Evolutionary conservation across 2,113 vertebrate species (phyloP), one percentile per base, ranked within the genome.

Genomic region (Microcebus lehilahytsara): DNA sequence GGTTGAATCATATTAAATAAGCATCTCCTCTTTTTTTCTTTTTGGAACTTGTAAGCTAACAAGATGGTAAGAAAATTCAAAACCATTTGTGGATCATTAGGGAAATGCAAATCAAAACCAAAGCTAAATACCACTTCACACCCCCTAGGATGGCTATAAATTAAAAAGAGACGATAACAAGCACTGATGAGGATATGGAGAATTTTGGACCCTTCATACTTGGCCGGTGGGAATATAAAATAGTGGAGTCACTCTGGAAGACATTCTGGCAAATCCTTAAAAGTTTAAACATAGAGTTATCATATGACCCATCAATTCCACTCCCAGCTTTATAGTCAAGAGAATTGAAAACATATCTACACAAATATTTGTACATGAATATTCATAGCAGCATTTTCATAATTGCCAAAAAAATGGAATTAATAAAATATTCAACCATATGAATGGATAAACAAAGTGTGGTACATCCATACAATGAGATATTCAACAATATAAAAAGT

Each of bases 401-500:
- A 80, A 77, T 71, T 96, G 51, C 51, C 19, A 0, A 69, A 89
- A 85, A 81, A 9, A 14, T 78, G 4, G 23, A 86, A 53, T 46
- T 87, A 75, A 80, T 27, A 60, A 58, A 93, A 46, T 96, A 67
- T 30, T 27, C 56, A 72, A 37, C 30, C 5, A 19, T 78, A 66
- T 77, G 27, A 80, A 51, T 88, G n/a, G 53, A n/a, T 92, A 96
- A 85, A 46, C 42, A 92, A 87, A 94, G 53, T 85, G 6, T 62
- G 66, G 9, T 75, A 67, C 20, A 87, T 66, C 12, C 17, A 62
- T 80, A 30, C 49, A 87, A 30, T 74, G n/a, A 30, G 80, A 23
- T 86, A 42, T n/a, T 89, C 13, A 46, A 3, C 5, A 72, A 20
- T 86, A 23, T 20, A 64, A 49, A 79, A 81, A 34, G 51, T 64